A percentile compares a stretch with the other conserved stretches of the same genome.
These are phyloP conservation scores for Drosophila pallidifrons DNA, from an alignment of 1,140 invertebrate species.

Conservation along the genomic window DNA sequence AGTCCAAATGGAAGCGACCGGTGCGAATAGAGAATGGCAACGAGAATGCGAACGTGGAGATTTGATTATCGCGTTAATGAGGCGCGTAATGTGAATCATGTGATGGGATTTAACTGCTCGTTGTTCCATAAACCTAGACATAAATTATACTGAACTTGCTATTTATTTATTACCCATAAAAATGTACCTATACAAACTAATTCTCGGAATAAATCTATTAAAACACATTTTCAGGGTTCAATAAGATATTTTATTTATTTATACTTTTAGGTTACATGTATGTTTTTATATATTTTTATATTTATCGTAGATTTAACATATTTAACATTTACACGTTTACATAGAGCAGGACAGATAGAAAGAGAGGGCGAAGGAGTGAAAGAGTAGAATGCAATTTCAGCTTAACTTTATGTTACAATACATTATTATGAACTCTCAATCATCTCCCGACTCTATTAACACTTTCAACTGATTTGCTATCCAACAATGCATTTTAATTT, in stretches of 20 bases:
- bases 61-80: constrained; percentile 61
- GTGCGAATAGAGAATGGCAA: constrained; percentile 20
- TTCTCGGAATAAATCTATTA: too few species aligned
- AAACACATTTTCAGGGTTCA: constrained; percentile 58
- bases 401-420: constrained; percentile 39
- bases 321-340: constrained; percentile 67
- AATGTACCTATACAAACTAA: neutral
- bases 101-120: constrained; percentile 12
- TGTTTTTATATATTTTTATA: constrained; percentile 40
- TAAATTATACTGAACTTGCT: neutral
- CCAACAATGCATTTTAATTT: constrained; percentile 17
- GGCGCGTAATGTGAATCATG: constrained; percentile 34
- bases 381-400: constrained; percentile 36
- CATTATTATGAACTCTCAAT: constrained; percentile 37
- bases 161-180: constrained; percentile 5
- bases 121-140: neutral
- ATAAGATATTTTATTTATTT: constrained; percentile 74
- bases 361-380: constrained; percentile 17
- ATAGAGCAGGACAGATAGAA: constrained; percentile 34
- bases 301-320: constrained; percentile 58
- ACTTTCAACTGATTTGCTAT: constrained; percentile 17
- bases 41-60: constrained; percentile 19
- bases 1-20: constrained; percentile 57
- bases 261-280: constrained; percentile 63
- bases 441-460: constrained; percentile 33